Evolutionary conservation across 1,140 invertebrate species (phyloP).

Genomic region (Ceratoteleas bidentatus): DNA sequence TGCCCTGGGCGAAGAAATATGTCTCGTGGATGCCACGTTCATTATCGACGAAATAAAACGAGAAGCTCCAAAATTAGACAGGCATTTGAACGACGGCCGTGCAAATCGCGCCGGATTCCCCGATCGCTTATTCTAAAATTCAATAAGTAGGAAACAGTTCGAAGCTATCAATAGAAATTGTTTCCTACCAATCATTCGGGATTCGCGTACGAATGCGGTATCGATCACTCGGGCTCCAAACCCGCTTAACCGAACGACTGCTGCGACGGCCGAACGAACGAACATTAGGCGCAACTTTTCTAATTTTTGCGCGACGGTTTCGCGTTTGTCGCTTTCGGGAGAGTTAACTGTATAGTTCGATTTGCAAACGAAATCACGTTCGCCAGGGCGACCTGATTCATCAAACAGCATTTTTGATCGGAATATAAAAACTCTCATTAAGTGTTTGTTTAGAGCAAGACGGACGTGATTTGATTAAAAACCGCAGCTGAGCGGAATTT

Average conservation of each 20-base stretch:
- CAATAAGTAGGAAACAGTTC: slow-evolving; percentile 45
- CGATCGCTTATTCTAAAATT: slow-evolving; percentile 51
- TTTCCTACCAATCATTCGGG: slow-evolving; percentile 57
- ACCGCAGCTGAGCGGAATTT: slow-evolving; percentile 19
- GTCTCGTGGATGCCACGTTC: slow-evolving; percentile 18
- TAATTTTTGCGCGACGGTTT: slow-evolving; percentile 30
- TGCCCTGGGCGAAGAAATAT: slow-evolving; percentile 29
- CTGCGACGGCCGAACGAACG: not conserved
- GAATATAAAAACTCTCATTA: slow-evolving; percentile 53
- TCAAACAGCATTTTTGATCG: slow-evolving; percentile 29
- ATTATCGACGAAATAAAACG: slow-evolving; percentile 10
- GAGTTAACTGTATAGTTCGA: not conserved
- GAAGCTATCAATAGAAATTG: slow-evolving; percentile 51
- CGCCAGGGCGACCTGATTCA: slow-evolving; percentile 6
- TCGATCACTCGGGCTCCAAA: slow-evolving; percentile 35
- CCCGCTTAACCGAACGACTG: not conserved
- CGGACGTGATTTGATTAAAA: slow-evolving; percentile 53
- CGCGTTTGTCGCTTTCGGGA: not conserved
- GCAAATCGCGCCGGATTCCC: slow-evolving; percentile 39
- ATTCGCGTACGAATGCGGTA: slow-evolving; percentile 45
- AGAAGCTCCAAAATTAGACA: slow-evolving; percentile 28
- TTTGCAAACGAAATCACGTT: slow-evolving; percentile 19
- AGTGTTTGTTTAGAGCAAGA: slow-evolving; percentile 38
- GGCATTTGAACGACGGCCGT: slow-evolving; percentile 25
- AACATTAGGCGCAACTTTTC: slow-evolving; percentile 33